Conservation (phyloP, 2,113 vertebrate species). For the Lota lota region DNA sequence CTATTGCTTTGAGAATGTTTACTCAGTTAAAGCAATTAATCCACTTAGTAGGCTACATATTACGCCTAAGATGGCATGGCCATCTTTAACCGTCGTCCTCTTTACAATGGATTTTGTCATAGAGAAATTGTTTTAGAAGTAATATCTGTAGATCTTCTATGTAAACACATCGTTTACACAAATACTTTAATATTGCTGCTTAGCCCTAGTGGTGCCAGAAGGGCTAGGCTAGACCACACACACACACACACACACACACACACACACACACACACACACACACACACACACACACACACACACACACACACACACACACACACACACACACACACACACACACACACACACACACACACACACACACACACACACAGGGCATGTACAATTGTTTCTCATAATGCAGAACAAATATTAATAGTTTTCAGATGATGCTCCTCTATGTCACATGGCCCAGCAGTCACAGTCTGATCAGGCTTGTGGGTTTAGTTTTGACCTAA, state of each 20-base stretch:
- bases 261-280: not conserved
- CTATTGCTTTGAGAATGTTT: too few relatives aligned
- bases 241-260: constrained; percentile 4
- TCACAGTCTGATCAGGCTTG: too few relatives aligned
- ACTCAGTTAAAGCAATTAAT: too few relatives aligned
- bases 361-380: not conserved
- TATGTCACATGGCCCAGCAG: too few relatives aligned
- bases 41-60: too few relatives aligned
- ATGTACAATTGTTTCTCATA: too few relatives aligned
- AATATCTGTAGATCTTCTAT: constrained; percentile 23
- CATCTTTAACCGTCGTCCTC: too few relatives aligned
- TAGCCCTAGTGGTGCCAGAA: constrained; percentile 7
- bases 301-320: constrained; percentile 10
- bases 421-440: too few relatives aligned
- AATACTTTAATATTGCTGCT: constrained; percentile 32
- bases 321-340: constrained; percentile 5
- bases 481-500: too few relatives aligned
- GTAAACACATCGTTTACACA: constrained; percentile 23
- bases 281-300: constrained; percentile 15
- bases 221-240: not conserved
- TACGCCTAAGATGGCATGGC: too few relatives aligned
- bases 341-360: constrained; percentile 1
- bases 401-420: too few relatives aligned
- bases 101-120: too few relatives aligned
- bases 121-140: not conserved